Evolutionary conservation across 2,113 vertebrate species (phyloP).

Genomic region (Cairina moschata): DNA sequence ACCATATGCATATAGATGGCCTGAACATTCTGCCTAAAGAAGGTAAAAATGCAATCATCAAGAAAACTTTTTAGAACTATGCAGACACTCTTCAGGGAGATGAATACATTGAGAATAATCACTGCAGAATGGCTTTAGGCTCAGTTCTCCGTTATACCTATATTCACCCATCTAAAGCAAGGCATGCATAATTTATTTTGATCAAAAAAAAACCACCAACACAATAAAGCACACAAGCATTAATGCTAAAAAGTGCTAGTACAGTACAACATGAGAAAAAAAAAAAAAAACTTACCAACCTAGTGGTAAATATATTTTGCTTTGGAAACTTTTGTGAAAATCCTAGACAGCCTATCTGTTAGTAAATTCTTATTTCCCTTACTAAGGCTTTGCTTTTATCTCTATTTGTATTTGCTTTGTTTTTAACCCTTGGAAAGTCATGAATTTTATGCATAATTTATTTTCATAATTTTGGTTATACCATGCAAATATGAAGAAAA

Average conservation of each 20-base stretch:
- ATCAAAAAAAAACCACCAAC: no score
- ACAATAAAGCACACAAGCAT: neutral
- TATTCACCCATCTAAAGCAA: neutral
- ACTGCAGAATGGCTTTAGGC: neutral
- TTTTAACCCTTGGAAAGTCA: neutral
- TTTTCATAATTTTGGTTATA: neutral
- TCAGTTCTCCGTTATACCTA: neutral
- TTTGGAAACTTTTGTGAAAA: neutral
- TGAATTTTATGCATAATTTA: neutral
- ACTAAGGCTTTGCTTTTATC: neutral
- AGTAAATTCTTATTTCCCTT: neutral
- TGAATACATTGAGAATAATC: neutral
- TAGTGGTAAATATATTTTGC: neutral
- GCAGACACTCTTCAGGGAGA: neutral
- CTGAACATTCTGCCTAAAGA: neutral
- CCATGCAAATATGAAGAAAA: neutral
- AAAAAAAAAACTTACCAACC: neutral
- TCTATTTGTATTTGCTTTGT: neutral
- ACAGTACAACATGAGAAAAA: neutral
- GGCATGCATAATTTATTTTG: neutral
- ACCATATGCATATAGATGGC: no score
- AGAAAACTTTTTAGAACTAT: neutral
- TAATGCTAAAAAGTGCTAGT: neutral
- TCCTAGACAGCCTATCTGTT: neutral
- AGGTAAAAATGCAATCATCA: neutral